Evolutionary conservation across 1,140 invertebrate species (phyloP), one percentile per base, ranked within the genome.

Genomic region (Helicoverpa armigera): DNA sequence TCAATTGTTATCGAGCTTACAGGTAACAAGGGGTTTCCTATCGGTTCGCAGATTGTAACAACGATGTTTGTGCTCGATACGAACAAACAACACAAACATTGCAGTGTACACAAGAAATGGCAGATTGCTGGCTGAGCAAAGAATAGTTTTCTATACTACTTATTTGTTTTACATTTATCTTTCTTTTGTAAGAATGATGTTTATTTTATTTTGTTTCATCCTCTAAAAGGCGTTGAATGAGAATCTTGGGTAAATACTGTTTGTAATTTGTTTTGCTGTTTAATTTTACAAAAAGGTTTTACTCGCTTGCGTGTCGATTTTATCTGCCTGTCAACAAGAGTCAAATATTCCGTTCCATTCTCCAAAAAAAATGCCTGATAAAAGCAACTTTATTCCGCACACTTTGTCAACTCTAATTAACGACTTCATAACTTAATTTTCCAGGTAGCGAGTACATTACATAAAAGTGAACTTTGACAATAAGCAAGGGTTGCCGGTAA

Each of bases 1-100:
- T 70, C 50, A 29, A 50, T 67, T 67, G 14, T 67, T 67, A 67
- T 50, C 35, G 16, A 43, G 43, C 9, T 16, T 48, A 29, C 67
- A 29, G 67, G 48, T 70, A 70, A 70, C 16, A 70, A 70, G 67
- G 18, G 50, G 13, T 70, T 53, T 70, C 18, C 48, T 53, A 70
- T 70, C 67, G 12, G 48, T 50, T 51, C 18, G 67, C 16, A 23
- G 67, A 70, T 70, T 70, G 67, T 70, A 70, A 29, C 48, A 53
- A n/a, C 50, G 65, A 53, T 51, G 50, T 70, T 70, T 70, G 67
- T 70, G 16, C 14, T 70, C 67, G 48, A 70, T 70, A 11, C 67
- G 67, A 70, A 35, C 35, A 67, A 48, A 48, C 14, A 65, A 65
- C 65, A 31, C 50, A 70, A 51, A 70, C 50, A 65, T 31, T 14